phyloP scores from a whole-genome alignment of 2,113 vertebrate genomes.

The Hippopotamus amphibius region DNA sequence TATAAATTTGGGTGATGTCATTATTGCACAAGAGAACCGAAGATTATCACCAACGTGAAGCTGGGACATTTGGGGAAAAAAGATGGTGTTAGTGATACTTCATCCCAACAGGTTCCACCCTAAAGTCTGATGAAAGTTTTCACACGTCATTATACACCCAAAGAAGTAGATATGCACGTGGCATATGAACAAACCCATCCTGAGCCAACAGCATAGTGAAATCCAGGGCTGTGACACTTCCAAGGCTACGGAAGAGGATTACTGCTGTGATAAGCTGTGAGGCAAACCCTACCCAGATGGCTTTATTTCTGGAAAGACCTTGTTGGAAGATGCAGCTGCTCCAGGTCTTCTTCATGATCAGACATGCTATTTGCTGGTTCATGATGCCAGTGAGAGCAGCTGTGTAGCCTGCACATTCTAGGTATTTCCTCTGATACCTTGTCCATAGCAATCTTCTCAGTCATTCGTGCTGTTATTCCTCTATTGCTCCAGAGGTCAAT shows the following conservation, averaged over 20 bases:
- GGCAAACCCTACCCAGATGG: slow-evolving; percentile 81
- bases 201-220: slow-evolving; percentile 81
- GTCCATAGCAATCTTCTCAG: slow-evolving; percentile 79
- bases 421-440: slow-evolving; percentile 75
- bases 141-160: slow-evolving; percentile 82
- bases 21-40: slow-evolving; percentile 75
- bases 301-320: slow-evolving; percentile 86
- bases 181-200: slow-evolving; percentile 81
- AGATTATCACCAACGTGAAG: slow-evolving; percentile 54
- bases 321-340: slow-evolving; percentile 84
- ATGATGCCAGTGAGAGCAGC: slow-evolving; percentile 85
- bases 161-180: slow-evolving; percentile 80
- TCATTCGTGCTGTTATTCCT: slow-evolving; percentile 71
- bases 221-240: slow-evolving; percentile 75
- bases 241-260: slow-evolving; percentile 79
- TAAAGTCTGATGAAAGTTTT: slow-evolving; percentile 84
- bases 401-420: slow-evolving; percentile 77
- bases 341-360: slow-evolving; percentile 84
- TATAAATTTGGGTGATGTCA: slow-evolving; percentile 9
- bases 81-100: slow-evolving; percentile 76
- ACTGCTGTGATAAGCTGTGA: slow-evolving; percentile 80
- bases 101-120: slow-evolving; percentile 84
- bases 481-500: slow-evolving; percentile 62
- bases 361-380: slow-evolving; percentile 81
- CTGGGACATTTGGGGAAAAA: background rate